Evolutionary conservation across 1,140 invertebrate species (phyloP).

Genomic region (Elymnias hypermnestra): DNA sequence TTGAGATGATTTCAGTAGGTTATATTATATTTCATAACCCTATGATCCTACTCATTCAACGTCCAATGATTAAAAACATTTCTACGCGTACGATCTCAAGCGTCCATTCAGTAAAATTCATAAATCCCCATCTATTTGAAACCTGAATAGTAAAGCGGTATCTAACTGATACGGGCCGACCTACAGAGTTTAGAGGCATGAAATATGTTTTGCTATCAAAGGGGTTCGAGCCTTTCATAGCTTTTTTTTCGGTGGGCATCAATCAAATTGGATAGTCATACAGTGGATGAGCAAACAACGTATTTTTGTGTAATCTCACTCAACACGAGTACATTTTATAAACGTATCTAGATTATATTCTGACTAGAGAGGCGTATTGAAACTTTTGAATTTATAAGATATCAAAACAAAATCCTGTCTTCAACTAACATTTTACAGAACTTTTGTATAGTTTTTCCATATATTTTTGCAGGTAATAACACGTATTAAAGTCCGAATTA

Average conservation of each 20-base stretch:
- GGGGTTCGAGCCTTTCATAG: slow-evolving; percentile 25
- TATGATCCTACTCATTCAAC: too few relatives aligned
- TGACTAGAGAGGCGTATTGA: too few relatives aligned
- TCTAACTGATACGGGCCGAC: slow-evolving; percentile 37
- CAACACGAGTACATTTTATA: too few relatives aligned
- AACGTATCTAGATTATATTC: too few relatives aligned
- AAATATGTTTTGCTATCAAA: slow-evolving; percentile 62
- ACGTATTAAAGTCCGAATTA: too few relatives aligned
- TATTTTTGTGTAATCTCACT: background rate
- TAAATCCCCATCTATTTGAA: slow-evolving; percentile 35
- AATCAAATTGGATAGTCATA: slow-evolving; percentile 32
- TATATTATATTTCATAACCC: too few relatives aligned
- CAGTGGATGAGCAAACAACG: slow-evolving; percentile 14
- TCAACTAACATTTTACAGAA: too few relatives aligned
- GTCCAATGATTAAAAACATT: slow-evolving; percentile 10
- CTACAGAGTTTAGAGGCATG: slow-evolving; percentile 44
- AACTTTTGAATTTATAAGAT: background rate
- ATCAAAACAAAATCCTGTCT: background rate
- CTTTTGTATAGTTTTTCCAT: too few relatives aligned
- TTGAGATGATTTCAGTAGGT: too few relatives aligned
- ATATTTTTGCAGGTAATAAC: too few relatives aligned
- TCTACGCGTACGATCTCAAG: slow-evolving; percentile 7
- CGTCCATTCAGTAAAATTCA: slow-evolving; percentile 19
- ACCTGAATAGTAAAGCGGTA: slow-evolving; percentile 35
- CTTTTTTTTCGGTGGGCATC: slow-evolving; percentile 30